These are phyloP conservation scores for Drosophila mulleri DNA, from an alignment of 2,888 invertebrate species.

Conservation along the genomic window DNA sequence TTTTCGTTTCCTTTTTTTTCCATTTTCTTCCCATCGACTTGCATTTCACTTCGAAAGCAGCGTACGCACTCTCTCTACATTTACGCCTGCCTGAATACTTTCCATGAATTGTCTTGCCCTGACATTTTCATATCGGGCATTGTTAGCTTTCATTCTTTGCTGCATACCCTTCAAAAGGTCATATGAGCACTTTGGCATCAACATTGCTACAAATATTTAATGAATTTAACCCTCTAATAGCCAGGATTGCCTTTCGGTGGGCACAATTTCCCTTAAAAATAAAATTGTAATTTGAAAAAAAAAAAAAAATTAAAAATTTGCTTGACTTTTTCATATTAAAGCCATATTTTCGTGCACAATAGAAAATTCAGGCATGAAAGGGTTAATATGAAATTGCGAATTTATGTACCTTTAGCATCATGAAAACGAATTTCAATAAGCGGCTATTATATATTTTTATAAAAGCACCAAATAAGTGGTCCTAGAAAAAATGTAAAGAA, in stretches of 20 bases:
- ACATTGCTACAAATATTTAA: not conserved
- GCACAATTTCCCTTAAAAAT: not conserved
- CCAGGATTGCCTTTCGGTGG: not conserved
- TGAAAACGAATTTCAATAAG: too few species aligned
- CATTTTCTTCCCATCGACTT: slow-evolving; percentile 25
- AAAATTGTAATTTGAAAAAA: not conserved
- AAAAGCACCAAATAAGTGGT: too few species aligned
- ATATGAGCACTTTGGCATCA: slow-evolving; percentile 32
- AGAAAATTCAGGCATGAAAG: too few species aligned
- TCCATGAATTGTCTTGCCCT: slow-evolving; percentile 58
- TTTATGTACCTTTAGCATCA: too few species aligned
- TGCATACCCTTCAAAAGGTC: slow-evolving; percentile 14
- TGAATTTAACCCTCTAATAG: not conserved
- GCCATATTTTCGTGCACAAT: too few species aligned
- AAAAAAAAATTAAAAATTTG: too few species aligned
- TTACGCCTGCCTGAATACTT: slow-evolving; percentile 62
- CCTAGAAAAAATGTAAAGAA: too few species aligned
- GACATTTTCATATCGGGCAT: slow-evolving; percentile 45
- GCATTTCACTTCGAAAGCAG: slow-evolving; percentile 25
- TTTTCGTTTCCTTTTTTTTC: slow-evolving; percentile 17
- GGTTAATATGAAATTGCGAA: too few species aligned
- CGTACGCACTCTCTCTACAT: slow-evolving; percentile 33
- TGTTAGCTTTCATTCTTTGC: slow-evolving; percentile 47
- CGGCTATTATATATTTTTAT: too few species aligned
- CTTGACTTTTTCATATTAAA: too few species aligned